Conservation (phyloP, 2,797 vertebrate species). For the Simalia tracyae region DNA sequence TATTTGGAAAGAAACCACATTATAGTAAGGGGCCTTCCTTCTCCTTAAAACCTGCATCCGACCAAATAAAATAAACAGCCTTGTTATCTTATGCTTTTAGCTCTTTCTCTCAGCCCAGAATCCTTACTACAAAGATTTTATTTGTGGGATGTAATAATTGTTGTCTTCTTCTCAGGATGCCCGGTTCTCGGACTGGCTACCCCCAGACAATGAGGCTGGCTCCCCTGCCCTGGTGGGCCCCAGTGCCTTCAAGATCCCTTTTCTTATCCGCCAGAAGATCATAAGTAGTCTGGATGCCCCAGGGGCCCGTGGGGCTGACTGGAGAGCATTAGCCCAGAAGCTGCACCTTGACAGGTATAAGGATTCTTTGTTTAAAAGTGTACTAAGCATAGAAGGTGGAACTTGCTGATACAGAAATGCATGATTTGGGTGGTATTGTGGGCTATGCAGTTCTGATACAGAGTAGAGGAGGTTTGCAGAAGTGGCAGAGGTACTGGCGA, state of each 20-base stretch:
- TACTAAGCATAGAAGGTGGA: neutral
- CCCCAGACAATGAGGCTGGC: slow-evolving; percentile 87
- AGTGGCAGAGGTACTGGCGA: no score
- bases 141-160: neutral
- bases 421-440: neutral
- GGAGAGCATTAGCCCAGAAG: slow-evolving; percentile 96
- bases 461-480: neutral
- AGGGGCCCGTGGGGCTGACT: slow-evolving; percentile 92
- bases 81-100: neutral
- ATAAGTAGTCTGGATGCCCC: slow-evolving; percentile 96
- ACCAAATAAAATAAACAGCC: neutral
- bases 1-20: neutral
- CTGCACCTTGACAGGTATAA: slow-evolving; percentile 94
- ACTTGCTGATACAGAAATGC: neutral
- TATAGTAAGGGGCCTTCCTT: neutral
- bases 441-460: neutral
- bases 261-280: slow-evolving; percentile 99
- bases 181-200: slow-evolving; percentile 85
- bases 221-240: slow-evolving; percentile 93
- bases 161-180: slow-evolving; percentile 80
- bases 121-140: neutral
- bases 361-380: neutral
- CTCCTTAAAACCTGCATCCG: neutral
- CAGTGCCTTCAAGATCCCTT: slow-evolving; percentile 99
- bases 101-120: neutral